Conservation (phyloP, 1,140 invertebrate genomes). For the Neotoxoptera formosana region DNA sequence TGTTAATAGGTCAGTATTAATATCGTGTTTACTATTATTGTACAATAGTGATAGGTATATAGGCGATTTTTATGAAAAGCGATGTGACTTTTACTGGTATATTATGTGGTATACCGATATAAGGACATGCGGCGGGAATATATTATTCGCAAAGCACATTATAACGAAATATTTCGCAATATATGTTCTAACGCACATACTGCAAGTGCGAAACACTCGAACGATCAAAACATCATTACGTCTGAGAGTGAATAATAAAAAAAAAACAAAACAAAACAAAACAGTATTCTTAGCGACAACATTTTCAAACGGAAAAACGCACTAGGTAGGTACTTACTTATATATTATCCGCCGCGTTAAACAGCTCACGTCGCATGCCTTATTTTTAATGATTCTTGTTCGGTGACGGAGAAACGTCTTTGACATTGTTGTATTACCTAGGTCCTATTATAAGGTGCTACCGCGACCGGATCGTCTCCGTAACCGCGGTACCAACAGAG, state of each 20-base stretch:
- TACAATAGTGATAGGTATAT: background rate
- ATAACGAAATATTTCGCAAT: background rate
- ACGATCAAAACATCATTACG: background rate
- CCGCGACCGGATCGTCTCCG: background rate
- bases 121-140: background rate
- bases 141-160: background rate
- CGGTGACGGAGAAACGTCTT: background rate
- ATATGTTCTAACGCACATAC: background rate
- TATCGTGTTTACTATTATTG: background rate
- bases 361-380: background rate
- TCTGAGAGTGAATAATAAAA: background rate
- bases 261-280: background rate
- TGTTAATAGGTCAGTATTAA: background rate
- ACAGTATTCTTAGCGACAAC: background rate
- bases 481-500: background rate
- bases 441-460: background rate
- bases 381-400: background rate
- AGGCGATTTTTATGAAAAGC: background rate
- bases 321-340: background rate
- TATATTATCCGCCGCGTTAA: background rate
- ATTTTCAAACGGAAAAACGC: background rate
- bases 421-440: too few relatives aligned
- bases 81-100: background rate
- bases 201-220: background rate
- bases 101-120: background rate